These are phyloP conservation scores for Vannuccia rotundouncinata DNA, from an alignment of 2,888 invertebrate genomes.

Conservation along the genomic window DNA sequence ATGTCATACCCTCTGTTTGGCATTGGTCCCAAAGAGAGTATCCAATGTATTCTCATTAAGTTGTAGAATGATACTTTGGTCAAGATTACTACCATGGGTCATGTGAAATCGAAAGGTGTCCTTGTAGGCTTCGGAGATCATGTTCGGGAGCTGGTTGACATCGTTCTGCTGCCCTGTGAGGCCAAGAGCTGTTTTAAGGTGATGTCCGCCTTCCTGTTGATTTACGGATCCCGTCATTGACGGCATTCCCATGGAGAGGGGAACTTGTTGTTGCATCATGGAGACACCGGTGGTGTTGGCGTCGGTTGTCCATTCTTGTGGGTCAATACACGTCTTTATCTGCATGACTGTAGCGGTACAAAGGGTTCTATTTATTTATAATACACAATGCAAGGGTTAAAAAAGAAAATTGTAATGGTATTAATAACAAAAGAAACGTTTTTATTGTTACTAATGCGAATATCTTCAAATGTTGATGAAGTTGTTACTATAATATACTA, in stretches of 20 bases:
- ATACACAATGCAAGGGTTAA: no score
- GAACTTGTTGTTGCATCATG: not conserved
- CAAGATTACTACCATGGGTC: not conserved
- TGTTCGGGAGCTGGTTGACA: not conserved
- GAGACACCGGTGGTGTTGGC: not conserved
- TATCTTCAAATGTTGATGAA: no score
- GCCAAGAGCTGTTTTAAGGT: not conserved
- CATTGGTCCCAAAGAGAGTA: not conserved
- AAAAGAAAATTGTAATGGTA: no score
- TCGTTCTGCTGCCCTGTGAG: not conserved
- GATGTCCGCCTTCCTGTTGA: not conserved
- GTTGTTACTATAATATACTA: no score
- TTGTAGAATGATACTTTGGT: not conserved
- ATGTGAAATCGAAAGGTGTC: slow-evolving; percentile 20
- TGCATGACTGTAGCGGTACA: not conserved
- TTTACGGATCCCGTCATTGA: not conserved
- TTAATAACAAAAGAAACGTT: no score
- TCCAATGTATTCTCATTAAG: not conserved
- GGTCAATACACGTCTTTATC: not conserved
- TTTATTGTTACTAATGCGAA: no score
- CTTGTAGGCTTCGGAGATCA: slow-evolving; percentile 4
- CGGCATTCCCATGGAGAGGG: not conserved
- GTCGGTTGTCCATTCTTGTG: not conserved
- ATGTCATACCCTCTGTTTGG: not conserved
- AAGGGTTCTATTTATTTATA: no score